phyloP scores from a whole-genome alignment of 2,113 vertebrate species.

The Passer domesticus region DNA sequence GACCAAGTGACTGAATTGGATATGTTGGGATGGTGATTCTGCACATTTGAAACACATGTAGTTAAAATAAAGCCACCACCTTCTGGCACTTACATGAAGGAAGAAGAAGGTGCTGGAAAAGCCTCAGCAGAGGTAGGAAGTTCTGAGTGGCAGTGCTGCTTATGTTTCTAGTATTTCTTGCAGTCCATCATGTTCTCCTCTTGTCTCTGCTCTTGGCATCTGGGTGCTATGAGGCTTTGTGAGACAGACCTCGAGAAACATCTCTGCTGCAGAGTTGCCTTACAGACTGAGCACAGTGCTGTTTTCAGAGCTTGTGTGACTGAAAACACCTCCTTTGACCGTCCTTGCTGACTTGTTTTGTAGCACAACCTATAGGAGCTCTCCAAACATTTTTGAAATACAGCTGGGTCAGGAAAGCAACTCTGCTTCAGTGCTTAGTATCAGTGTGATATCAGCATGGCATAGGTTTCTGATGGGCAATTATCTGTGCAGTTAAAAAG shows the following conservation, averaged over 20 bases:
- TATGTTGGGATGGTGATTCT: background rate
- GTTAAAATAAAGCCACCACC: background rate
- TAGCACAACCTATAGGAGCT: background rate
- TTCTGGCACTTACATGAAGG: background rate
- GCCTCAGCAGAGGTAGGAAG: background rate
- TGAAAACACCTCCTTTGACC: background rate
- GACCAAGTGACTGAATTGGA: background rate
- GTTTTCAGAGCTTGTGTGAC: background rate
- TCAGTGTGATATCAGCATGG: background rate
- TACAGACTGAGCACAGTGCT: background rate
- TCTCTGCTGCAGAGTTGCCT: background rate
- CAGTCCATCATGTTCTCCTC: background rate
- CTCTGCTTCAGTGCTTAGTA: background rate
- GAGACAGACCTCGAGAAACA: background rate
- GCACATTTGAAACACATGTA: background rate
- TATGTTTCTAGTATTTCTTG: background rate
- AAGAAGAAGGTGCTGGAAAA: background rate
- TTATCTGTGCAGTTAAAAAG: background rate
- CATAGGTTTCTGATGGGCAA: background rate
- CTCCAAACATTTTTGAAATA: background rate
- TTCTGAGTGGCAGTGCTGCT: background rate
- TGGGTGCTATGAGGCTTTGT: background rate
- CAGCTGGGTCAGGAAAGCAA: background rate
- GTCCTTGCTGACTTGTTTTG: background rate
- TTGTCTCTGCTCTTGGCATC: background rate